Base-by-base conservation (phyloP, 2,888 invertebrate species). In the Epirrhoe tristata region DNA sequence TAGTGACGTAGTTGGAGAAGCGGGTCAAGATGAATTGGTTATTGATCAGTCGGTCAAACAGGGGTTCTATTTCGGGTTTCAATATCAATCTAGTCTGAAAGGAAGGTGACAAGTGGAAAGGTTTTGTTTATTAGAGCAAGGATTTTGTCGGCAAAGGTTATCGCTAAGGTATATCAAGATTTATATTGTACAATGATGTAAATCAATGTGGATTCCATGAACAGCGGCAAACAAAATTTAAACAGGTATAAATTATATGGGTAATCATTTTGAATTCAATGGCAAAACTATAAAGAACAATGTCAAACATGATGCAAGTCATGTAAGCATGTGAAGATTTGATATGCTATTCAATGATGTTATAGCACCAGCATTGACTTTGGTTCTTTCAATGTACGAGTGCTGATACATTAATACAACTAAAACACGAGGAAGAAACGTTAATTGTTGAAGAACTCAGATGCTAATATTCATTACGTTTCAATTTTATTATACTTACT, bases 41-140 rank as follows among this genome's bases (percentile, higher is more conserved):
- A 57, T 59, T 67, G 53, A 70, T 65, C 57, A 65, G 65, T 61
- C 66, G 63, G 59, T 66, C 71, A 75, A 73, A 76, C 74, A 74
- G 34, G 61, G 56, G 66, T 58, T 77, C 74, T 80, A 79, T 81
- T 81, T 79, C 71, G 59, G 71, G 73, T 61, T 62, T 43, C 46
- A 65, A 70, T 78, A 75, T 74, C 75, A 74, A 77, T 78, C 68
- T 73, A 17, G 31, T 39, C n/a, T 75, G 74, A 70, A 72, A 74
- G 62, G 24, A 56, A 34, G 34, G 63, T 51, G 36, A 24, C 46
- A 68, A 56, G 62, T 10, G 32, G 14, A 48, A 32, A 8, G 12
- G 48, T 32, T 62, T 34, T 12, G 39, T 43, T 55, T 51, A 56
- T 50, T 36, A 12, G 60, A 46, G 31, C 46, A 54, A 60, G 31